phyloP scores from a whole-genome alignment of 2,113 vertebrate species.

The Malurus alboscapulatus region DNA sequence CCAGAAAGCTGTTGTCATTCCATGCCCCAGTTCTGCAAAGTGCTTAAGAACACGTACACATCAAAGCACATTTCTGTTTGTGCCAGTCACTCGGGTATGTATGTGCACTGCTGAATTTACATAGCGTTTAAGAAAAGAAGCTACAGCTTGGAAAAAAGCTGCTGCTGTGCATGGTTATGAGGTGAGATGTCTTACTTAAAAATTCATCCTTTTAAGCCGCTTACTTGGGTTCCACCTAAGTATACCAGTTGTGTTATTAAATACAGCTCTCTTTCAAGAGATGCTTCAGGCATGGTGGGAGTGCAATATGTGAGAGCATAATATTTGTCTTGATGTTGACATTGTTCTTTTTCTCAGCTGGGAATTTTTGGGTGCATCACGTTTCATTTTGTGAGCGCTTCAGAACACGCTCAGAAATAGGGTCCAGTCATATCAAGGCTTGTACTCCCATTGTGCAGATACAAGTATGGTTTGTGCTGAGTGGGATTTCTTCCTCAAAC shows the following conservation, averaged over 20 bases:
- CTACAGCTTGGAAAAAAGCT: not conserved
- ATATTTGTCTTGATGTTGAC: not conserved
- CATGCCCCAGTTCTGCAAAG: constrained; percentile 18
- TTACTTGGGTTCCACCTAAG: not conserved
- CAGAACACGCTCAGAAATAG: not conserved
- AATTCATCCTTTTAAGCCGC: not conserved
- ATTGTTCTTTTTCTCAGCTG: not conserved
- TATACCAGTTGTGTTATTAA: not conserved
- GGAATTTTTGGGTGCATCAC: not conserved
- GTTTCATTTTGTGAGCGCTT: not conserved
- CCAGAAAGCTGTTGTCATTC: constrained; percentile 16
- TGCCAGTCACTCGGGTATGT: not conserved
- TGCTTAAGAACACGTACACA: not conserved
- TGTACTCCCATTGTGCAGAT: not conserved
- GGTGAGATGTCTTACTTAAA: constrained; percentile 2
- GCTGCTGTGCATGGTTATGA: not conserved
- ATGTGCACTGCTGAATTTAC: not conserved
- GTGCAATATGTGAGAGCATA: not conserved
- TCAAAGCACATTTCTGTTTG: not conserved
- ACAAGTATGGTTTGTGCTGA: not conserved
- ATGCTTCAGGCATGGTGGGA: not conserved
- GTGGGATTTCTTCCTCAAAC: not conserved
- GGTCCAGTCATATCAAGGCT: not conserved
- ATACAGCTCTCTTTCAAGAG: not conserved
- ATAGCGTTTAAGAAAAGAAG: not conserved